phyloP scores from a whole-genome alignment of 2,113 vertebrate genomes.

The Vanacampus margaritifer region DNA sequence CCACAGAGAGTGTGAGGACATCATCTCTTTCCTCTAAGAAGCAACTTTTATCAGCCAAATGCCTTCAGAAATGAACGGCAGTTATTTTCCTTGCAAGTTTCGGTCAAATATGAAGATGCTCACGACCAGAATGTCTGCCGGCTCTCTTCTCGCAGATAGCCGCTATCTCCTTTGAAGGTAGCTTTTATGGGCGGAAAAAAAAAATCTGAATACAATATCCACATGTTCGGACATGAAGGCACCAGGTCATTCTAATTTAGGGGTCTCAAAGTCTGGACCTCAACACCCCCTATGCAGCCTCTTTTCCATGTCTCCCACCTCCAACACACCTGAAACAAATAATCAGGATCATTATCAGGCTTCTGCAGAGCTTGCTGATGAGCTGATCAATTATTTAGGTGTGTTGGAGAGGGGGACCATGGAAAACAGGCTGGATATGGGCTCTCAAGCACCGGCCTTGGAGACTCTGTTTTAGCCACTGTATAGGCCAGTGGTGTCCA shows the following conservation, averaged over 20 bases:
- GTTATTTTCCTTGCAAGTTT: slow-evolving; percentile 1
- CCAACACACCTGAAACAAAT: too few relatives aligned
- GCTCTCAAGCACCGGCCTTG: too few relatives aligned
- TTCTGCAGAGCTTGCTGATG: too few relatives aligned
- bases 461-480: too few relatives aligned
- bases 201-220: not conserved
- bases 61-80: not conserved
- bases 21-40: slow-evolving; percentile 11
- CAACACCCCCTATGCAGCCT: not conserved
- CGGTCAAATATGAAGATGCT: not conserved
- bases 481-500: too few relatives aligned
- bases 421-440: too few relatives aligned
- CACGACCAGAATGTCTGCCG: not conserved
- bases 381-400: too few relatives aligned
- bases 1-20: slow-evolving; percentile 6
- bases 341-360: too few relatives aligned
- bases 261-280: too few relatives aligned
- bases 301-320: too few relatives aligned
- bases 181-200: not conserved
- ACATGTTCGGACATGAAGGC: not conserved
- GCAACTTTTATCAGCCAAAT: not conserved
- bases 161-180: not conserved
- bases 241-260: not conserved
- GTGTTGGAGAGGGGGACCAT: too few relatives aligned
- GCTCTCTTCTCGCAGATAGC: not conserved